Conservation (phyloP, 2,797 vertebrate species). For the Pitangus sulphuratus region DNA sequence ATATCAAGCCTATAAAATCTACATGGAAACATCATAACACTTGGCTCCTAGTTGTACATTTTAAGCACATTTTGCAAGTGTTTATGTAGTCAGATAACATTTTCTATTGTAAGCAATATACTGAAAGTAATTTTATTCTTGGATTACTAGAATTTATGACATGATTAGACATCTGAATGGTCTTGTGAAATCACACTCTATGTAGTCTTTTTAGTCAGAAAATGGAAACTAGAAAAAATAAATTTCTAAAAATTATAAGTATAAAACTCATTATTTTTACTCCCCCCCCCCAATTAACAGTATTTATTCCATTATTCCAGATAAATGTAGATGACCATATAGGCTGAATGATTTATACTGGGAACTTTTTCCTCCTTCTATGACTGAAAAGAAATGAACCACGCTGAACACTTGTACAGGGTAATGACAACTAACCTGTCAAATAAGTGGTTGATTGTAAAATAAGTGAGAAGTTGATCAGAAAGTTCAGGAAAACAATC, state of each 20-base stretch:
- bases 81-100: neutral
- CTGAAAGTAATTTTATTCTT: neutral
- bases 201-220: neutral
- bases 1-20: neutral
- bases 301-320: neutral
- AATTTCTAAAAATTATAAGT: neutral
- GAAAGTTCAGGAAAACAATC: neutral
- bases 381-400: neutral
- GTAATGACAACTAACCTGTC: neutral
- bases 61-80: neutral
- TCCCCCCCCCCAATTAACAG: neutral
- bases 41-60: neutral
- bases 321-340: neutral
- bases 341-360: neutral
- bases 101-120: neutral
- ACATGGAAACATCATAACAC: neutral
- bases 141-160: neutral
- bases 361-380: neutral
- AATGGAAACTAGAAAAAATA: neutral
- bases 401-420: neutral
- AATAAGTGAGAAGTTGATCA: neutral
- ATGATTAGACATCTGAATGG: neutral
- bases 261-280: neutral
- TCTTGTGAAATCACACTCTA: neutral
- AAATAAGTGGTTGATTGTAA: neutral